phyloP scores from a whole-genome alignment of 2,797 vertebrate genomes.

The Lacerta bilineata region DNA sequence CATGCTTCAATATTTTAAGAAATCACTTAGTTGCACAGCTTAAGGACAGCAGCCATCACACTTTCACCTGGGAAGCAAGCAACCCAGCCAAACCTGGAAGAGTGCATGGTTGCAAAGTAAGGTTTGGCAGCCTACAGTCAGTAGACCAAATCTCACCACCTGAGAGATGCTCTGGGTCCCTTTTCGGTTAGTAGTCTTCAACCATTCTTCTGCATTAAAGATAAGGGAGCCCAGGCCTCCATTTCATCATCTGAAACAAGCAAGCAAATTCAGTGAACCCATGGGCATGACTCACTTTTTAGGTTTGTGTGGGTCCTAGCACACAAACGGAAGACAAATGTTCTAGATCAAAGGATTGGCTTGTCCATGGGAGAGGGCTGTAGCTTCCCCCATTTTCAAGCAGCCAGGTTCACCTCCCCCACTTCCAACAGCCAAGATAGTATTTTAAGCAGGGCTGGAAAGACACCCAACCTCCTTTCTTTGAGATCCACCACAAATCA shows the following conservation, averaged over 20 bases:
- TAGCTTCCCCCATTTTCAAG: no score
- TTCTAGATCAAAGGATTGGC: not conserved
- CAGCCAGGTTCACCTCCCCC: no score
- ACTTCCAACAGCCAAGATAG: not conserved
- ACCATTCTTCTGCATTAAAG: not conserved
- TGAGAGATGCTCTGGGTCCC: not conserved
- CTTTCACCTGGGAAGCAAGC: not conserved
- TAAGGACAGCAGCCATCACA: not conserved
- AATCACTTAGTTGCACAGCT: constrained; percentile 3
- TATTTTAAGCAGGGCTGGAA: not conserved
- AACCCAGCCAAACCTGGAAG: not conserved
- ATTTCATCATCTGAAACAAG: not conserved
- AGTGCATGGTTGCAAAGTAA: not conserved
- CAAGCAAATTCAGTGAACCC: not conserved
- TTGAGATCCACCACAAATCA: not conserved
- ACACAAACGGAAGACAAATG: no score
- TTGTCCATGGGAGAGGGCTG: not conserved
- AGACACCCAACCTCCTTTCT: not conserved
- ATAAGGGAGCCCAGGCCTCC: not conserved
- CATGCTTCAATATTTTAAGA: constrained; percentile 1
- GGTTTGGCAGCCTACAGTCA: not conserved
- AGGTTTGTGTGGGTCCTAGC: not conserved
- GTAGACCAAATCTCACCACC: not conserved
- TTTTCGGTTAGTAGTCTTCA: not conserved
- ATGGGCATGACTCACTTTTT: not conserved